Evolutionary conservation across 1,140 invertebrate species (phyloP), one percentile per base, ranked within the genome.

Genomic region (Tetramorium alpestre): DNA sequence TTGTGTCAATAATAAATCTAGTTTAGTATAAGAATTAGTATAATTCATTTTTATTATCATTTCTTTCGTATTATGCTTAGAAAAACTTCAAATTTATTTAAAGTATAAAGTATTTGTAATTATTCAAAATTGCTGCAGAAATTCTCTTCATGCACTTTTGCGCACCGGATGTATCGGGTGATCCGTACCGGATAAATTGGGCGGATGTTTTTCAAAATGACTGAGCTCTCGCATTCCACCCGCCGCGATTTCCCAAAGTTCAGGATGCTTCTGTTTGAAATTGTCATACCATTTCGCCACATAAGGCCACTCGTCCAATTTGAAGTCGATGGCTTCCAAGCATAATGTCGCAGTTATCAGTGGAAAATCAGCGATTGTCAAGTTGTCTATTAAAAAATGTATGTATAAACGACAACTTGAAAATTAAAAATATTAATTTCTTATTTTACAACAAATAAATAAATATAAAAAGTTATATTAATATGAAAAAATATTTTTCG

Each of bases 321-420:
- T 96, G 91, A 97, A 97, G 58, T 96, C 93, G 25, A 97, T 97
- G 0, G 96, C 97, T 94, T 98, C 97, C 51, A 98, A 93, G 73
- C 97, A 97, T 95, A 97, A 96, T 0, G 96, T 97, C 4, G 97
- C 96, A 22, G 97, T 97, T 54, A 97, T 93, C 2, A 98, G 93
- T 8, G 96, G 96, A 89, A 98, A 97, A 92, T 98, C 97, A 4
- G 97, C 97, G 86, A 98, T 97, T 2, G 97, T 98, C 25, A 98
- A 80, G 86, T 96, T 94, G 90, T 97, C 96, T 92, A 93, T 94
- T 44, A 88, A 93, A 73, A 70, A 73, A 76, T 49, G 18, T 18
- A 85, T 3, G 28, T 25, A 56, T 16, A 8, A 49, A 6, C 5
- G n/a, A 13, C 16, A 70, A 58, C 2, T 28, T 13, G 1, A 70